These are phyloP conservation scores for Tetragonula clypearis DNA, from an alignment of 1,140 invertebrate species.

Conservation along the genomic window DNA sequence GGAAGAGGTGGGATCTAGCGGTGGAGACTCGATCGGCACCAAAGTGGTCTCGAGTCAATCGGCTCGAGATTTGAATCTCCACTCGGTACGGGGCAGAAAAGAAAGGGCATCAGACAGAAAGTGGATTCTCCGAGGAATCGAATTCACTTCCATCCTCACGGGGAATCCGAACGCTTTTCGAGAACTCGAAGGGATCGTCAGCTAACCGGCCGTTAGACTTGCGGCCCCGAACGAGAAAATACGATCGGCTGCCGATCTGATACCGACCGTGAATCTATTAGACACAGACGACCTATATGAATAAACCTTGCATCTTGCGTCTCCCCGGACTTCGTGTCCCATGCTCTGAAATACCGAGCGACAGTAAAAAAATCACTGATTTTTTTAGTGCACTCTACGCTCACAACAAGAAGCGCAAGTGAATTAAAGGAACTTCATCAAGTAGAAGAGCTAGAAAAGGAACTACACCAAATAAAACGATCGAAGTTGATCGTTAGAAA, in stretches of 20 bases:
- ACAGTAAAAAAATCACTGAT: too few relatives aligned
- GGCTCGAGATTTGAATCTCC: slow-evolving; percentile 50
- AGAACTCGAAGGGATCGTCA: slow-evolving; percentile 34
- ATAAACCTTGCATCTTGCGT: too few relatives aligned
- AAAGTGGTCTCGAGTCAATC: slow-evolving; percentile 55
- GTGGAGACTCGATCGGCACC: slow-evolving; percentile 5
- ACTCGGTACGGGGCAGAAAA: slow-evolving; percentile 17
- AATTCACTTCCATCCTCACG: slow-evolving; percentile 38
- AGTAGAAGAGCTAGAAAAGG: too few relatives aligned
- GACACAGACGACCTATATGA: not conserved
- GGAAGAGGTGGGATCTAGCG: not conserved
- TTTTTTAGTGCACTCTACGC: too few relatives aligned
- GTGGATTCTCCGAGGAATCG: slow-evolving; percentile 47
- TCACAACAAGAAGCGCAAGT: too few relatives aligned
- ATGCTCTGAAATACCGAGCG: too few relatives aligned
- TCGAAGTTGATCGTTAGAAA: too few relatives aligned
- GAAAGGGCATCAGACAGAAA: slow-evolving; percentile 47
- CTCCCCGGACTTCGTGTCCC: too few relatives aligned
- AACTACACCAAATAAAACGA: too few relatives aligned
- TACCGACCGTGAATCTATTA: slow-evolving; percentile 33
- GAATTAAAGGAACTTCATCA: too few relatives aligned
- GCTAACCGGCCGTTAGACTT: slow-evolving; percentile 40
- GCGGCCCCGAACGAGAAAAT: slow-evolving; percentile 2
- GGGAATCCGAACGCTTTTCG: slow-evolving; percentile 14
- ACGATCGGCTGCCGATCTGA: slow-evolving; percentile 16